Percentiles rank a stretch among this genome's conserved stretches.
Conservation (phyloP, 30 jellyfish, hydroid and myxozoan species). For the Nemopilema nomurai region DNA sequence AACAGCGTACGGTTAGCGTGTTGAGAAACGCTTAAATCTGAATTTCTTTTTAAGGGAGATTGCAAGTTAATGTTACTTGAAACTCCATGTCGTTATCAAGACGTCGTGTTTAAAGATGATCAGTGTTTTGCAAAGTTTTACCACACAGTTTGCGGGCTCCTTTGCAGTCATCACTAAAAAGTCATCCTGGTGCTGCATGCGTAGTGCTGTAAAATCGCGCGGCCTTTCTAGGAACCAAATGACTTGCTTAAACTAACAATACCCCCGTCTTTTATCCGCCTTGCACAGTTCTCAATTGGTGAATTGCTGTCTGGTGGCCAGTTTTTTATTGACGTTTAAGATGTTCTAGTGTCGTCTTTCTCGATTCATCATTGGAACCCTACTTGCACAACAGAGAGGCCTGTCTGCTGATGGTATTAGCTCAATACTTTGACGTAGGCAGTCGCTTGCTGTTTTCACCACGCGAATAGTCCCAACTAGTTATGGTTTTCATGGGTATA, state of each 20-base stretch:
- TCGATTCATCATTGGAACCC: neutral
- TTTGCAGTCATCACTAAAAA: too few species aligned
- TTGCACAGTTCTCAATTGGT: neutral
- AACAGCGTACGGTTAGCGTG: too few species aligned
- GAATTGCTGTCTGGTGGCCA: neutral
- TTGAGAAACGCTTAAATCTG: too few species aligned
- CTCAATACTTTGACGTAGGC: neutral
- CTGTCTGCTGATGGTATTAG: neutral
- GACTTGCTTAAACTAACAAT: neutral
- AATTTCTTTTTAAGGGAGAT: too few species aligned
- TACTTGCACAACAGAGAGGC: neutral
- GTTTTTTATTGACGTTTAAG: neutral
- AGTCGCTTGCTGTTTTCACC: neutral
- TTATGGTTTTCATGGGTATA: slow-evolving; percentile 52
- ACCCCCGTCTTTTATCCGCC: neutral
- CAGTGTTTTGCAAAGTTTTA: too few species aligned
- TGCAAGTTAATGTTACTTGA: too few species aligned
- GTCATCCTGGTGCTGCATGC: too few species aligned
- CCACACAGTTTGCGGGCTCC: too few species aligned
- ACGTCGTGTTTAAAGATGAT: too few species aligned
- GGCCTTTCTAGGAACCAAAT: neutral
- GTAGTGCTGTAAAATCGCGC: neutral
- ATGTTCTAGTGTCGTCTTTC: neutral
- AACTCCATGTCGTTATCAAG: too few species aligned
- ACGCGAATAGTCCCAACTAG: neutral